These are phyloP conservation scores for Argynnis bischoffii DNA, from an alignment of 2,888 invertebrate species.

Conservation along the genomic window DNA sequence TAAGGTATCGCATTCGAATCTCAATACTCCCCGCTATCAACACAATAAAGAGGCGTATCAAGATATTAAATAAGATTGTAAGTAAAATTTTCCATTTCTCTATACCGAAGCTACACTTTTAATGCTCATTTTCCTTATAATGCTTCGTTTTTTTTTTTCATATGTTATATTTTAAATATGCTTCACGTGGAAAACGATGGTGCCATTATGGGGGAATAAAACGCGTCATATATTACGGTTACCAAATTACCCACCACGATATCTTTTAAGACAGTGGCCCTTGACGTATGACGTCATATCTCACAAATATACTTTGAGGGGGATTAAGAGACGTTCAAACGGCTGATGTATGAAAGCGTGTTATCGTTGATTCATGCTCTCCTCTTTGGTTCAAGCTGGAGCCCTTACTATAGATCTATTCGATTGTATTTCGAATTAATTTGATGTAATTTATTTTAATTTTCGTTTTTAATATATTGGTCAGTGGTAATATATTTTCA, in stretches of 20 bases:
- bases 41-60: too few species aligned
- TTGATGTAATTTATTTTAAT: background rate
- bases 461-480: background rate
- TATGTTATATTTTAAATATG: constrained; percentile 28
- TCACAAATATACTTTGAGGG: constrained; percentile 64
- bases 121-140: background rate
- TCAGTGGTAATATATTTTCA: too few species aligned
- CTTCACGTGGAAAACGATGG: constrained; percentile 18
- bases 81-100: background rate
- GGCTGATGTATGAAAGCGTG: constrained; percentile 61
- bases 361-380: constrained; percentile 60
- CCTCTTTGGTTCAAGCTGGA: constrained; percentile 45
- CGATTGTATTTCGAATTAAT: background rate
- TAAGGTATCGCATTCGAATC: too few species aligned
- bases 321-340: constrained; percentile 66
- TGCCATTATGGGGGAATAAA: constrained; percentile 33
- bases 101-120: background rate
- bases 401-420: constrained; percentile 25
- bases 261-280: constrained; percentile 46
- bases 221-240: constrained; percentile 37
- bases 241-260: constrained; percentile 36
- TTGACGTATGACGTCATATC: constrained; percentile 72
- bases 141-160: background rate
- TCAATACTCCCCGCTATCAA: too few species aligned
- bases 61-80: too few species aligned